A percentile compares a stretch with the other conserved stretches of the same genome.
These are phyloP conservation scores for Caradrina clavipalpis DNA, from an alignment of 2,888 invertebrate genomes.

Conservation along the genomic window DNA sequence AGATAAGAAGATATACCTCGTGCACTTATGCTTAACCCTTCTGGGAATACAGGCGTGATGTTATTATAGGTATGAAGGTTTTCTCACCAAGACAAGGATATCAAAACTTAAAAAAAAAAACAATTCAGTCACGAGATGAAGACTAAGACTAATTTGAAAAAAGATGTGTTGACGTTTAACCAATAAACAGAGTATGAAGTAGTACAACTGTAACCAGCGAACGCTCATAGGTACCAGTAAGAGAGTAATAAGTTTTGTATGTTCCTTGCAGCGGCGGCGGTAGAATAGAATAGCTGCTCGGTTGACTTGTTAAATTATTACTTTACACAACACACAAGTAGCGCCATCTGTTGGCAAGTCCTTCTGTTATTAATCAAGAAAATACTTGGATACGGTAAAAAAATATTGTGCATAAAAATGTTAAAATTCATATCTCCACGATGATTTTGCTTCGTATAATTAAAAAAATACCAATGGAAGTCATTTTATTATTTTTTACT, in stretches of 20 bases:
- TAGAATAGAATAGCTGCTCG: too few species aligned
- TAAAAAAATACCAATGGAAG: background rate
- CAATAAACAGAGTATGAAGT: too few species aligned
- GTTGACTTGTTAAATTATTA: background rate
- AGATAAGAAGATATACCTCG: too few species aligned
- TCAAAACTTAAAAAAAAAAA: background rate
- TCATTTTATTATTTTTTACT: background rate
- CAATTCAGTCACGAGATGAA: background rate
- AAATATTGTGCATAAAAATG: background rate
- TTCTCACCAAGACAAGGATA: too few species aligned
- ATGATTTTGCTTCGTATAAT: background rate
- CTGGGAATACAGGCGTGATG: too few species aligned
- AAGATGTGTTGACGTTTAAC: background rate
- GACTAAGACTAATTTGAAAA: background rate
- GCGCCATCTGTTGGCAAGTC: slow-evolving; percentile 38
- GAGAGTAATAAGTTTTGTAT: background rate
- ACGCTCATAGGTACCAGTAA: background rate
- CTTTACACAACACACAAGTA: slow-evolving; percentile 2
- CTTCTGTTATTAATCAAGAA: background rate
- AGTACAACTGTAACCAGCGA: background rate
- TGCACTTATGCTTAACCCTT: too few species aligned
- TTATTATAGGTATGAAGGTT: too few species aligned
- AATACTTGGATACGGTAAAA: background rate
- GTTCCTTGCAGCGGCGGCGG: too few species aligned
- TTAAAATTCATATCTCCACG: background rate